These are phyloP conservation scores for Epinotia demarniana DNA, from an alignment of 2,888 invertebrate species.

Conservation along the genomic window DNA sequence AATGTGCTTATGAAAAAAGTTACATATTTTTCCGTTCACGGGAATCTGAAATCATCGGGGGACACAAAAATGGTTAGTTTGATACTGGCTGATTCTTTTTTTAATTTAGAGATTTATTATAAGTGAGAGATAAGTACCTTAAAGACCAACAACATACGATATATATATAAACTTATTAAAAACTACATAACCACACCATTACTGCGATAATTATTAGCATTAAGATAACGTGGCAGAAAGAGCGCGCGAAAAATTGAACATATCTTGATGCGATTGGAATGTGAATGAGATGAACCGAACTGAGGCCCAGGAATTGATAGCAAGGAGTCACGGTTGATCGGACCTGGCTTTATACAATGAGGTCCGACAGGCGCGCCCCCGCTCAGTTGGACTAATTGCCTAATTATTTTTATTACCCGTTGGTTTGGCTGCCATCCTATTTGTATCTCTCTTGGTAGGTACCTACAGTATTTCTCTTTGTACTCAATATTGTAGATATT, in stretches of 20 bases:
- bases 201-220: no score
- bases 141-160: no score
- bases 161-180: no score
- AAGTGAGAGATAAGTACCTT: no score
- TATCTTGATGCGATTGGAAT: not conserved
- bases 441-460: slow-evolving; percentile 56
- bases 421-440: slow-evolving; percentile 69
- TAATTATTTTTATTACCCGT: slow-evolving; percentile 82
- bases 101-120: no score
- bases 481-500: not conserved
- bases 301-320: slow-evolving; percentile 36
- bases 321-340: slow-evolving; percentile 49
- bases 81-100: no score
- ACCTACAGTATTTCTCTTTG: not conserved
- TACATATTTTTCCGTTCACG: no score
- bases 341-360: slow-evolving; percentile 56
- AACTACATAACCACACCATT: no score
- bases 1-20: no score
- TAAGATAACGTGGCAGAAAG: no score
- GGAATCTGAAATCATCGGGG: no score
- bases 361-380: slow-evolving; percentile 66
- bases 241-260: not conserved
- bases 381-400: slow-evolving; percentile 76
- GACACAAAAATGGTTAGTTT: no score
- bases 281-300: not conserved